phyloP scores from a whole-genome alignment of 2,113 vertebrate genomes.

The Pipa parva region DNA sequence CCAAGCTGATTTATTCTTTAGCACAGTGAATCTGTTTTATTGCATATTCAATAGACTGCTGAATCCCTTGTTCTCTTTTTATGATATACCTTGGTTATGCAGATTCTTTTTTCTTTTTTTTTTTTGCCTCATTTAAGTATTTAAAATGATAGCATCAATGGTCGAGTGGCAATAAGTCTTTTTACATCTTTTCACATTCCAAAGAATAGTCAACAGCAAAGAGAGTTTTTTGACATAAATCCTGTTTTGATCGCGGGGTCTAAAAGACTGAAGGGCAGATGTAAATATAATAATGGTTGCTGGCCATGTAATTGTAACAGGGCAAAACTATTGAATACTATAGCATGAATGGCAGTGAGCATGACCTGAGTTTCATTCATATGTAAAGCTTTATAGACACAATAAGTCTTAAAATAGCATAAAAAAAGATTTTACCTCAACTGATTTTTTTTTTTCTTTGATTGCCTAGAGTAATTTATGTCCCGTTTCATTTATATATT shows the following conservation, averaged over 20 bases:
- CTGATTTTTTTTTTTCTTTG: too few species aligned
- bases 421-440: neutral
- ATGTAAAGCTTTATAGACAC: neutral
- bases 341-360: neutral
- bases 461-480: too few species aligned
- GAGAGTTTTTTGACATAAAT: conserved; percentile 18
- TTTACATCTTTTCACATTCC: neutral
- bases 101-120: conserved; percentile 14
- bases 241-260: neutral
- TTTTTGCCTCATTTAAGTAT: conserved; percentile 4
- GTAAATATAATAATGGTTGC: neutral
- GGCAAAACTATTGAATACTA: too few species aligned
- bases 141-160: conserved; percentile 12
- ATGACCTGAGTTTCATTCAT: neutral
- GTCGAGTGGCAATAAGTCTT: conserved; percentile 1
- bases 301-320: conserved; percentile 1
- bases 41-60: conserved; percentile 20
- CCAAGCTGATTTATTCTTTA: conserved; percentile 11
- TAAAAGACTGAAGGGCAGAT: neutral
- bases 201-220: neutral
- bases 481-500: too few species aligned
- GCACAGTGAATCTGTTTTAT: conserved; percentile 8
- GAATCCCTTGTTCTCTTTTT: conserved; percentile 15
- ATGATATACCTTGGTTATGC: conserved; percentile 20
- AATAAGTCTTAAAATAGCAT: too few species aligned